Base-by-base conservation (phyloP, 2,797 vertebrate genomes). In the Sciurus carolinensis region DNA sequence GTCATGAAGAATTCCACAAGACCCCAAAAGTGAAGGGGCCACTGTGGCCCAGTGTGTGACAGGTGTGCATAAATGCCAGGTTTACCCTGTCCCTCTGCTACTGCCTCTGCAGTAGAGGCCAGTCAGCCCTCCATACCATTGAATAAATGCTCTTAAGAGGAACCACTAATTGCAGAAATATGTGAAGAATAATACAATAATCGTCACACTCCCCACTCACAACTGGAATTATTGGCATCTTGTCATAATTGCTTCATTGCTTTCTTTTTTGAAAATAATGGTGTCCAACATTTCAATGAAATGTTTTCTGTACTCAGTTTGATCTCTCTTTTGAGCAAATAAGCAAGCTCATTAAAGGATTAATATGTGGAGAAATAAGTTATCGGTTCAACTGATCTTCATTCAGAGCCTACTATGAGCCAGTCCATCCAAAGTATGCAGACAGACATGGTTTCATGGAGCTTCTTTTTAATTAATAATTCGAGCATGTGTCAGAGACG, bases 11-110 rank as follows among this genome's bases (percentile, higher is more conserved):
- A 42, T 47, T 28, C 36, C 67, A 10, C 0, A 20, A 83, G 72
- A 62, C 28, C 33, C 57, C 0, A 5, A 57, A 82, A 50, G 28
- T 47, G 24, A 22, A 77, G 30, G 13, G 10, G 52, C 52, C 3
- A 17, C 20, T 2, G 20, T 36, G 54, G 22, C n/a, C 7, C 62
- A 6, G 47, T 3, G 24, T 4, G 0, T 7, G 1, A 5, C 0
- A 13, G 39, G 26, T 0, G 7, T 26, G 9, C 6, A 1, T 0
- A 6, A 15, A 12, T 28, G 67, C 3, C 47, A 6, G 36, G 3
- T 33, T n/a, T 15, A 2, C 50, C 17, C 11, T 33, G 30, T 42
- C 47, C 33, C 33, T 69, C 39, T 44, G 28, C 66, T 3, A 36
- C 42, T 59, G 26, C 15, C 81, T 67, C 18, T 0, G 1, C n/a